These are phyloP conservation scores for Drosophila multiciliata DNA, from an alignment of 2,888 invertebrate genomes.

Conservation along the genomic window DNA sequence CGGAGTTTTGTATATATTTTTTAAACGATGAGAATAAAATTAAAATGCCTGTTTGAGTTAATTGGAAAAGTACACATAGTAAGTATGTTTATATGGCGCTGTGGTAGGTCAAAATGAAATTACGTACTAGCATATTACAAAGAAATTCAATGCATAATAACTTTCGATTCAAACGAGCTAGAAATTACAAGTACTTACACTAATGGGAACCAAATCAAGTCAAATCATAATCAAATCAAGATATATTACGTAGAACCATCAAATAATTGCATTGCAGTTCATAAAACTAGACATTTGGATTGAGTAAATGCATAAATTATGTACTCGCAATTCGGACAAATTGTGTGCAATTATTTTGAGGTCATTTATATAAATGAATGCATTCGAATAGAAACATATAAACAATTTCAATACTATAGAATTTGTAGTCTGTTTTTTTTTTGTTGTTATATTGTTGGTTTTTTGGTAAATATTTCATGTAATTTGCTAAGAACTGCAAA, in stretches of 20 bases:
- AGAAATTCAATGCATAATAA: constrained; percentile 60
- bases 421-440: constrained; percentile 30
- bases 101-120: constrained; percentile 50
- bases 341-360: constrained; percentile 68
- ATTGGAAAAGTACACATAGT: constrained; percentile 42
- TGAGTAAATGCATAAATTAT: constrained; percentile 31
- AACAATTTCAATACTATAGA: constrained; percentile 44
- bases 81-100: constrained; percentile 28
- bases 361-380: constrained; percentile 54
- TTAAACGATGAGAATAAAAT: constrained; percentile 36
- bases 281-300: constrained; percentile 13
- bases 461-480: constrained; percentile 59
- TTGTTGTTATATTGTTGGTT: constrained; percentile 20
- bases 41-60: constrained; percentile 33
- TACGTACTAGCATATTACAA: constrained; percentile 64
- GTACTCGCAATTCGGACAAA: constrained; percentile 39
- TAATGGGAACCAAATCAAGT: constrained; percentile 38
- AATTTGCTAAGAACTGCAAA: constrained; percentile 67
- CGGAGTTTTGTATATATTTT: constrained; percentile 11
- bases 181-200: constrained; percentile 63
- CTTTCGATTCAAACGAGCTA: constrained; percentile 74
- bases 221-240: constrained; percentile 27
- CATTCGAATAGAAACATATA: constrained; percentile 48
- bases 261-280: constrained; percentile 60
- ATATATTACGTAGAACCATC: constrained; percentile 20